Percentiles rank a stretch among this genome's conserved stretches.
These are phyloP conservation scores for Tenthredo livida DNA, from an alignment of 2,888 invertebrate species.

Conservation along the genomic window DNA sequence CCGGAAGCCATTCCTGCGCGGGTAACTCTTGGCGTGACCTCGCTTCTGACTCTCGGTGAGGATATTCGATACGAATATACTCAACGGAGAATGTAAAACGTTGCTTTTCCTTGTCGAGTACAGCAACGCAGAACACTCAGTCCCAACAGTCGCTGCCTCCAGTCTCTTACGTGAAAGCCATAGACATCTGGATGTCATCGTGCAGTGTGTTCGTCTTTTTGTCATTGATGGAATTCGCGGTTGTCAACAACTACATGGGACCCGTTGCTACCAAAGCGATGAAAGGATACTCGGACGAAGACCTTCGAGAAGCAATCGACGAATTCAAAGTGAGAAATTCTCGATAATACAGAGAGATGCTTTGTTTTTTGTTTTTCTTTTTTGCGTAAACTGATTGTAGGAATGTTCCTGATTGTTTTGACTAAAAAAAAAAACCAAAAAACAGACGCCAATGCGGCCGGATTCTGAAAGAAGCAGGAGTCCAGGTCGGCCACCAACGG, in stretches of 20 bases:
- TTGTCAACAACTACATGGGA: constrained; percentile 94
- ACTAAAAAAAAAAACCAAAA: constrained; percentile 24
- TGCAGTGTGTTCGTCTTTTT: constrained; percentile 95
- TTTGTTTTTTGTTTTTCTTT: neutral
- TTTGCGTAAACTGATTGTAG: neutral
- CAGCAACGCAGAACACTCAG: constrained; percentile 95
- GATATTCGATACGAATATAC: constrained; percentile 30
- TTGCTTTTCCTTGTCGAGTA: constrained; percentile 54
- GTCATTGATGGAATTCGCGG: constrained; percentile 93
- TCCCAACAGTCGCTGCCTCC: constrained; percentile 94
- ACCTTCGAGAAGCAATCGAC: constrained; percentile 86
- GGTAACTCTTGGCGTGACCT: constrained; percentile 93
- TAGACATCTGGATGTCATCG: constrained; percentile 96
- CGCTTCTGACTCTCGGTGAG: constrained; percentile 89
- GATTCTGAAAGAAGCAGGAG: constrained; percentile 75
- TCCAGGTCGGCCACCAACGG: constrained; percentile 73
- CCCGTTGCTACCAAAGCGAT: constrained; percentile 93
- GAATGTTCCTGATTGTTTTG: neutral
- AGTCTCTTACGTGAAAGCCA: constrained; percentile 95
- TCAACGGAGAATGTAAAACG: neutral
- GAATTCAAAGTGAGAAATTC: constrained; percentile 84
- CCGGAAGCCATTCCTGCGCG: constrained; percentile 95
- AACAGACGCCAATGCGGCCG: constrained; percentile 76
- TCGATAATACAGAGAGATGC: neutral
- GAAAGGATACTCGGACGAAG: constrained; percentile 94